Base-by-base conservation (phyloP, 2,888 invertebrate species). In the Drosophila mettleri region DNA sequence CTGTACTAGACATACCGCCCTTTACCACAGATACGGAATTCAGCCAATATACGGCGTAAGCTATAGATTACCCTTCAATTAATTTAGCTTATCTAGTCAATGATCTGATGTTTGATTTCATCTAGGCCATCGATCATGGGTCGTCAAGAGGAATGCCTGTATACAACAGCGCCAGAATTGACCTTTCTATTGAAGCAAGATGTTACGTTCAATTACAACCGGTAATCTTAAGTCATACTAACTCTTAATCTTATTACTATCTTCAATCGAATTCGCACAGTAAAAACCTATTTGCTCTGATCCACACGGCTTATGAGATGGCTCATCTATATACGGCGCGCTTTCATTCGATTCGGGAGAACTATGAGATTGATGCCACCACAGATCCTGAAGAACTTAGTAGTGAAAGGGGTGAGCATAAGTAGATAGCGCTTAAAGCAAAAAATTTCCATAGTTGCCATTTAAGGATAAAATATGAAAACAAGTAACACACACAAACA, bases 121-220 rank as follows among this genome's bases (percentile, higher is more conserved):
- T 33, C 0, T 39, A 95, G 96, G 64, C 97, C 97, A 0, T 94
- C 95, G 18, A 96, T 98, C 69, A 97, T 97, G 94, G 96, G 95
- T 18, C 96, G 96, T 85, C 94, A 95, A 86, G 96, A 97, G 78
- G 95, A 96, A 43, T 94, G 96, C 90, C 94, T 96, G 0, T 95
- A 95, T 59, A 96, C 96, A 2, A 93, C 94, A 29, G 94, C 97
- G 0, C 97, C 97, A 0, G 94, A 95, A 68, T 92, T 97, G 33
- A 93, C 93, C 39, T 95, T 94, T 79, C 94, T 97, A 54, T 93
- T 97, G 89, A 94, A 94, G 57, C 94, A 95, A 71, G 96, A 97
- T 72, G 51, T n/a, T 1, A 59, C 65, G 3, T 91, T 90, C 60
- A 90, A 90, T 54, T 63, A 53, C 2, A 78, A 92, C 74, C 86